phyloP scores from a whole-genome alignment of 2,797 vertebrate species.

The Phoeniculus purpureus region DNA sequence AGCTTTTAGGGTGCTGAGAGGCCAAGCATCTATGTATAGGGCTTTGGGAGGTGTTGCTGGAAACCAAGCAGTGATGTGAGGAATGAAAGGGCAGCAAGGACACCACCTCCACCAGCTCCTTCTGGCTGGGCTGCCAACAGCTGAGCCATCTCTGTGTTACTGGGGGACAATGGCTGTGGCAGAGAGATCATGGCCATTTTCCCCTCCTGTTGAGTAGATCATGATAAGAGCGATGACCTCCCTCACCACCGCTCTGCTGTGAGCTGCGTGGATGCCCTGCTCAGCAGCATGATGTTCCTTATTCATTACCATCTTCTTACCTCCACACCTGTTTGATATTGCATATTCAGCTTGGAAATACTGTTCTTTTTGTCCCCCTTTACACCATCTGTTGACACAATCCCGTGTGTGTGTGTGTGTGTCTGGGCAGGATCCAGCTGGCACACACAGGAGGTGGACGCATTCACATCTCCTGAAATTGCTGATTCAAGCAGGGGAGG shows the following conservation, averaged over 20 bases:
- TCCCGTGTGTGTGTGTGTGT: conserved; percentile 63
- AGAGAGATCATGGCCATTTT: fast-evolving
- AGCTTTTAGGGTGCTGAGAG: not conserved
- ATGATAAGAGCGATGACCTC: fast-evolving
- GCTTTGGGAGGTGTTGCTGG: not conserved
- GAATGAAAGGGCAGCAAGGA: not conserved
- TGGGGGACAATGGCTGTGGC: not conserved
- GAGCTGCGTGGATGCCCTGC: fast-evolving
- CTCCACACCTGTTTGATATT: conserved; percentile 65
- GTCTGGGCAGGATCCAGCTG: conserved; percentile 71
- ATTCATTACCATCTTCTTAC: conserved; percentile 27
- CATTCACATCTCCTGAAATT: conserved; percentile 57
- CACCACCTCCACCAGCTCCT: fast-evolving
- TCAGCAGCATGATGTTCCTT: not conserved
- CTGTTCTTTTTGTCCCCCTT: conserved; percentile 41
- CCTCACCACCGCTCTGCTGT: fast-evolving
- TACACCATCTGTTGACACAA: conserved; percentile 78
- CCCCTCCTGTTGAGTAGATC: not conserved
- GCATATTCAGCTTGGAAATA: conserved; percentile 56
- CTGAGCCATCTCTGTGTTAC: not conserved
- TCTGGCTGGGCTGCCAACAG: fast-evolving
- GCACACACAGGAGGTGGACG: conserved; percentile 55
- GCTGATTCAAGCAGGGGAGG: conserved; percentile 57
- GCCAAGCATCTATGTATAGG: not conserved
- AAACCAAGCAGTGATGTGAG: fast-evolving